Percentiles rank a stretch among this genome's conserved stretches.
These are phyloP conservation scores for Euphonia xanthogaster DNA, from an alignment of 2,797 vertebrate genomes.

Conservation along the genomic window DNA sequence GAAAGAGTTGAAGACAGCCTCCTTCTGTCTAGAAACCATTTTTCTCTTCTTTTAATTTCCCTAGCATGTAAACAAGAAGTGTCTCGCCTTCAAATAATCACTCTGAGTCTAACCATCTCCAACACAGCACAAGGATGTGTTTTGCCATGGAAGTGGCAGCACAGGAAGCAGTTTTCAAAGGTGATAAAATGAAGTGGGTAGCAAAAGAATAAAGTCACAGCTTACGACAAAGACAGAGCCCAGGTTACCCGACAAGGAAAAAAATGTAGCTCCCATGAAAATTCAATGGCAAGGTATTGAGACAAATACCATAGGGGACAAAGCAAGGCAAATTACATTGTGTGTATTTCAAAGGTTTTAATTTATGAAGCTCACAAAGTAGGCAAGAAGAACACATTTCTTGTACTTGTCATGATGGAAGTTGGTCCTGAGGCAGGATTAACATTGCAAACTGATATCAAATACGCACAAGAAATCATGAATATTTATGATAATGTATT, in stretches of 20 bases:
- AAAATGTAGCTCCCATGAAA: background rate
- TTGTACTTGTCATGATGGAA: background rate
- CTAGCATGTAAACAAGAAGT: background rate
- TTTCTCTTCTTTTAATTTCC: background rate
- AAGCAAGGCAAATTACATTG: background rate
- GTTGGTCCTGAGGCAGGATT: conserved; percentile 23
- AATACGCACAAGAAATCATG: background rate
- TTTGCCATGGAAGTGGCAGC: background rate
- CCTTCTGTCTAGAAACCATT: background rate
- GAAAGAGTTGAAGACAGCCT: background rate
- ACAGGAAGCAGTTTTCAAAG: background rate
- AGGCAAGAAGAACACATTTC: background rate
- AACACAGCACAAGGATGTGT: background rate
- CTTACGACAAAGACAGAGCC: background rate
- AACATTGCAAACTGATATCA: conserved; percentile 4
- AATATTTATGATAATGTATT: conserved; percentile 54
- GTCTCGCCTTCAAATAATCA: background rate
- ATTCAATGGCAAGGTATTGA: background rate
- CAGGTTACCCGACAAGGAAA: background rate
- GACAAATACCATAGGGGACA: background rate
- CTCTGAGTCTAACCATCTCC: background rate
- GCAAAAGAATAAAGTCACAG: background rate
- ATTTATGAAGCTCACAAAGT: conserved; percentile 5
- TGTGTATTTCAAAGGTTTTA: conserved; percentile 3
- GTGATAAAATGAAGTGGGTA: background rate